Evolutionary conservation across 35 echinoderm and acorn worm species (phyloP), one percentile per base, ranked within the genome.

Genomic region (Stichopus chloronotus): DNA sequence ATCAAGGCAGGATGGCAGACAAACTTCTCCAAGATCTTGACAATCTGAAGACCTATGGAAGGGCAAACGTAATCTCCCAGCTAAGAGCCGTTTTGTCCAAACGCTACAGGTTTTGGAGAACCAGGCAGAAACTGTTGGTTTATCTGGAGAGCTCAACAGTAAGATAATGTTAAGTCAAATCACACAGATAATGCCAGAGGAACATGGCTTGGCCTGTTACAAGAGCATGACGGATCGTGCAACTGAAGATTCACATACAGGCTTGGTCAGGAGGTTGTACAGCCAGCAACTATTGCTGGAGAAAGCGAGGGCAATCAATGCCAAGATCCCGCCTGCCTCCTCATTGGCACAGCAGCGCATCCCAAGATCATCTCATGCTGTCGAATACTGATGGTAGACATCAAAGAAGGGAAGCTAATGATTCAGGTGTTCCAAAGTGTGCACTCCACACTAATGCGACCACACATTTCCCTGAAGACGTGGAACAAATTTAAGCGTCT

Each of bases 401-500:
- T 30, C 93, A 90, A 58, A 30, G 4, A 14, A 58, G 74, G 16
- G 87, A 92, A 24, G n/a, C 56, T 9, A 76, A 57, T 20, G 6
- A 61, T 17, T 63, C 43, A 10, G 90, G 72, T 55, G 13, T 74
- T 7, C 76, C 61, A 17, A 96, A 96, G 78, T 96, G 95, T 91
- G 85, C 92, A 9, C 52, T 94, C 16, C 92, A 96, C 78, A 63
- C 92, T 13, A 79, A 74, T 57, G 56, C 87, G 5, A 83, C 79
- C 17, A 85, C 94, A 89, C 94, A 89, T 59, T 95, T 58, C 72
- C 30, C 56, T 94, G 25, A 96, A 96, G 72, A 86, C 87, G 14
- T 96, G 95, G 55, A 94, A 94, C 82, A 96, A 94, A 83, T 96
- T 96, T 30, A 94, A 81, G 74, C 53, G 21, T 20, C 56, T 96